These are phyloP conservation scores for Sympetrum striolatum DNA, from an alignment of 2,888 invertebrate genomes.

Conservation along the genomic window DNA sequence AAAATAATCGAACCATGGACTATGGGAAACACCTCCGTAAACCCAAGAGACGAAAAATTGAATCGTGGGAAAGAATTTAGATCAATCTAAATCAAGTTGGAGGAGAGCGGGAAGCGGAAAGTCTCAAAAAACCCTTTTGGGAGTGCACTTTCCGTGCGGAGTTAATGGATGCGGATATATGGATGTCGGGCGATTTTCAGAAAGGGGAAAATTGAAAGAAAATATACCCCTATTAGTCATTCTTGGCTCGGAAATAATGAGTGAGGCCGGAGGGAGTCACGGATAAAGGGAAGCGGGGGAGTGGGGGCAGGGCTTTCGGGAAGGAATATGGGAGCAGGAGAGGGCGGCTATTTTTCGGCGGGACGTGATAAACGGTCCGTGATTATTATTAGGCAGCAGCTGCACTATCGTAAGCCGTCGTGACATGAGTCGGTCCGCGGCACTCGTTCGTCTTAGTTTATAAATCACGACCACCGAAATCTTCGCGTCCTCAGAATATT, in stretches of 20 bases:
- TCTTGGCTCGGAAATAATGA: neutral
- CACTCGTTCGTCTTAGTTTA: neutral
- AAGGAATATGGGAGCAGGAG: neutral
- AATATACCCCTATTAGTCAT: neutral
- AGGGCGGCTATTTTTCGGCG: neutral
- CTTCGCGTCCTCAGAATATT: neutral
- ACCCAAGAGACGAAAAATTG: too few relatives aligned
- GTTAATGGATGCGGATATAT: neutral
- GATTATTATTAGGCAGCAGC: neutral
- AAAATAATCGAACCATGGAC: too few relatives aligned
- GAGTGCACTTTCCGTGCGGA: too few relatives aligned
- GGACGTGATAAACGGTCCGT: neutral
- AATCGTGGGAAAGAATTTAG: too few relatives aligned
- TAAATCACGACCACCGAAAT: neutral
- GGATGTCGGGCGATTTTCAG: neutral
- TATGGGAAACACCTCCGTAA: too few relatives aligned
- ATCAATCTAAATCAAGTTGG: too few relatives aligned
- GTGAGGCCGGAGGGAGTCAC: neutral
- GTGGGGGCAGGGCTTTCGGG: neutral
- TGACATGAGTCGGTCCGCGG: neutral
- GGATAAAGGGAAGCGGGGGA: neutral
- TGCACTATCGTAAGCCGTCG: neutral
- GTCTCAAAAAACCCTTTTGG: too few relatives aligned
- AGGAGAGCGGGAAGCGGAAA: too few relatives aligned
- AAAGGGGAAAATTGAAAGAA: neutral